phyloP scores from a whole-genome alignment of 2,888 invertebrate genomes.

The Thera britannica region DNA sequence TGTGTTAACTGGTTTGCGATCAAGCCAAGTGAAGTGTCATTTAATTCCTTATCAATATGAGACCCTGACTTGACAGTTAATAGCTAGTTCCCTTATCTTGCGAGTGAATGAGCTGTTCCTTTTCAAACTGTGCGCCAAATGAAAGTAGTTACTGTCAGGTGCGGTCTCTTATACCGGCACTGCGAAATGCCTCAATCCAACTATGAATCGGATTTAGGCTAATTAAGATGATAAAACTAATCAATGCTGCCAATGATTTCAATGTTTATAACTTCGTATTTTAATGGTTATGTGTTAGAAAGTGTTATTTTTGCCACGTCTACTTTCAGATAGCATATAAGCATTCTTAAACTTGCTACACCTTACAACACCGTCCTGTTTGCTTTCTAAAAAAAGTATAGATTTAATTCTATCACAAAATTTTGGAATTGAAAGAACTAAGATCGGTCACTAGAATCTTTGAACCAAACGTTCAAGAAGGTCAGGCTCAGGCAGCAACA shows the following conservation, averaged over 20 bases:
- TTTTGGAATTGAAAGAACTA: too few species aligned
- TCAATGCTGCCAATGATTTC: constrained; percentile 4
- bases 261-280: constrained; percentile 11
- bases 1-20: neutral
- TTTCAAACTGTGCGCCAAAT: constrained; percentile 15
- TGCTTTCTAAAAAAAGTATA: too few species aligned
- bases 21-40: neutral
- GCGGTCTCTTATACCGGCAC: constrained; percentile 1
- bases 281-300: constrained; percentile 2
- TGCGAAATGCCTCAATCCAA: constrained; percentile 10
- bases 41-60: neutral
- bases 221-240: constrained; percentile 17
- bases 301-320: neutral
- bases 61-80: constrained; percentile 2
- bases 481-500: too few species aligned
- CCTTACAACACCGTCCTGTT: too few species aligned
- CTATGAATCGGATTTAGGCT: constrained; percentile 15
- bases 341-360: too few species aligned
- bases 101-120: constrained; percentile 20
- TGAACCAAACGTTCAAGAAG: too few species aligned
- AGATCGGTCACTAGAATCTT: too few species aligned
- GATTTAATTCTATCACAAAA: too few species aligned
- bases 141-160: constrained; percentile 15
- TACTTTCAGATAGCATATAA: too few species aligned
- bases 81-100: neutral